Base-by-base conservation (phyloP, 2,113 vertebrate species). In the Rattus norvegicus region DNA sequence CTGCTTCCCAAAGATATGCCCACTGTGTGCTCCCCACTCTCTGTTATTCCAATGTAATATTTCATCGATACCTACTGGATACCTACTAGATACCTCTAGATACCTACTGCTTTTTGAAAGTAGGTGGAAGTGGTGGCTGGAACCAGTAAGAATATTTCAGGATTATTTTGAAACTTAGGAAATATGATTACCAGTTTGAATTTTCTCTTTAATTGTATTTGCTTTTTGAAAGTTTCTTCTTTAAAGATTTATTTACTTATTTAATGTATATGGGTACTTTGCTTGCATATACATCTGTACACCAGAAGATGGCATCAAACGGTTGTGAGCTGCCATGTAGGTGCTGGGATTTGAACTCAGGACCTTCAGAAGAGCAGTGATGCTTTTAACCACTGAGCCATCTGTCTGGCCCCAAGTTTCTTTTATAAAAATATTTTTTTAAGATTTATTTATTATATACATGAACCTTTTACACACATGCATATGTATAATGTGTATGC, bases 161-260 rank as follows among this genome's bases (percentile, higher is more conserved):
- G 28, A 91, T 91, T 90, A 30, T 59, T 91, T 93, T 30, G 49
- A 91, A 93, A 91, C 49, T 59, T 93, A 70, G 22, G 69, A 91
- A 83, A 52, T 61, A 26, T 39, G 49, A 19, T 69, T 33, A 56
- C 67, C 6, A n/a, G 28, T 87, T 90, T 76, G 20, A n/a, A 39
- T 95, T 83, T 95, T 67, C 33, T 73, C n/a, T 63, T 75, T 28
- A 47, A 17, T 91, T 52, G 8, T 69, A 52, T 54, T 94, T 92
- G 54, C 28, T 85, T 63, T 61, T 83, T n/a, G 72, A 19, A n/a
- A 73, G 59, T 85, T 63, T 85, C 14, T 65, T 43, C 39, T 63
- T 30, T 43, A 43, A 20, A 61, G n/a, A 43, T 75, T 75, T 43
- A 61, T 39, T 36, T 77, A 26, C 19, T n/a, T 59, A 81, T 61